Conservation (phyloP, 2,888 invertebrate genomes). For the Coenonympha glycerion region DNA sequence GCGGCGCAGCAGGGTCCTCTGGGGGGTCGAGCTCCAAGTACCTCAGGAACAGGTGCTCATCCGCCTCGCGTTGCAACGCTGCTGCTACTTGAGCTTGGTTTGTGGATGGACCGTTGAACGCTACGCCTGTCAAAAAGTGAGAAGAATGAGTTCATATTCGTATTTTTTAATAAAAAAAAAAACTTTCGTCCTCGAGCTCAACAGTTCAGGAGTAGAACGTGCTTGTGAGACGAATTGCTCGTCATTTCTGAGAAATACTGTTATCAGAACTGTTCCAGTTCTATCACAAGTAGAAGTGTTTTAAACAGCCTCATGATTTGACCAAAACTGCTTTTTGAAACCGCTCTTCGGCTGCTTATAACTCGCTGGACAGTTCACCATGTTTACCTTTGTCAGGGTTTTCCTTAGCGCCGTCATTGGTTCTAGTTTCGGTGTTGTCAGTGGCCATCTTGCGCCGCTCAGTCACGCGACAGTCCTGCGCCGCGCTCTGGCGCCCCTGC, state of each 20-base stretch:
- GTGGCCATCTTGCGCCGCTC: conserved; percentile 66
- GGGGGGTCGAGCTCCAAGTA: conserved; percentile 88
- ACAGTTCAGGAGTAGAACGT: no score
- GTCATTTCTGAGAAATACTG: no score
- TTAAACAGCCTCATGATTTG: no score
- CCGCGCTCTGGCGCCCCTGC: conserved; percentile 47
- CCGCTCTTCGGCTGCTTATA: no score
- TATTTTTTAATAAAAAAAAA: no score
- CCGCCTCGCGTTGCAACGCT: conserved; percentile 79
- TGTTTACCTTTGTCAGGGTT: conserved; percentile 62
- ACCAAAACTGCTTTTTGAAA: no score
- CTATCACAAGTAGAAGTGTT: no score
- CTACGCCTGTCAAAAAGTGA: conserved; percentile 42
- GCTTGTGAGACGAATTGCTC: no score
- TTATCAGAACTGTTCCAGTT: no score
- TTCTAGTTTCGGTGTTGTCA: conserved; percentile 68
- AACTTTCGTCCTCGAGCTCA: no score
- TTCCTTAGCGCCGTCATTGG: conserved; percentile 64
- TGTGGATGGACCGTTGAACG: conserved; percentile 59
- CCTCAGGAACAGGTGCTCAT: conserved; percentile 82
- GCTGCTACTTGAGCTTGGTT: conserved; percentile 75
- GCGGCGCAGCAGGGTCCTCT: conserved; percentile 78
- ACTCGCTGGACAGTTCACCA: not conserved
- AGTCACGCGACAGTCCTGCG: conserved; percentile 50
- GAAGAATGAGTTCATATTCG: no score